Percentiles rank a stretch among this genome's conserved stretches.
These are phyloP conservation scores for Orthosia cruda DNA, from an alignment of 2,888 invertebrate genomes.

Conservation along the genomic window DNA sequence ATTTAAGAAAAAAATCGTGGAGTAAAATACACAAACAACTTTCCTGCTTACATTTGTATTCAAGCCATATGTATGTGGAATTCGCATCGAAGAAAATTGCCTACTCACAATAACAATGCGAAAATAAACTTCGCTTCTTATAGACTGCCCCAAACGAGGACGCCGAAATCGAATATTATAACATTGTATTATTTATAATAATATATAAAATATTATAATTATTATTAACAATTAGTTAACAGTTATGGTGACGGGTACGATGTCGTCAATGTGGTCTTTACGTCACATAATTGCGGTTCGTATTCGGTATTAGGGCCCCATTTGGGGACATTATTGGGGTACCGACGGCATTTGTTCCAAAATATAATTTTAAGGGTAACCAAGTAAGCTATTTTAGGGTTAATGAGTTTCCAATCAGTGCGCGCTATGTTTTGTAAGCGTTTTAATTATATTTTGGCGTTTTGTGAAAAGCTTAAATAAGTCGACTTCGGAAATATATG, in stretches of 20 bases:
- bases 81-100: constrained; percentile 35
- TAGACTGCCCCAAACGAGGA: constrained; percentile 3
- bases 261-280: constrained; percentile 66
- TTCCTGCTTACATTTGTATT: constrained; percentile 31
- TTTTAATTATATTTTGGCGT: constrained; percentile 59
- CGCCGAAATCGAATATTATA: constrained; percentile 14
- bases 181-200: constrained; percentile 22
- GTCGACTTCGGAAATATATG: constrained; percentile 11
- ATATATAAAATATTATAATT: constrained; percentile 8
- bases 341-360: constrained; percentile 68
- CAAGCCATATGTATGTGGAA: constrained; percentile 1
- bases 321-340: constrained; percentile 73
- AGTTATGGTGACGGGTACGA: constrained; percentile 15
- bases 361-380: constrained; percentile 73
- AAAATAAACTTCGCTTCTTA: constrained; percentile 45
- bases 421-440: constrained; percentile 45
- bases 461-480: constrained; percentile 16
- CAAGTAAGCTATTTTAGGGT: constrained; percentile 79
- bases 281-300: constrained; percentile 75
- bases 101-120: constrained; percentile 28
- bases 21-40: neutral
- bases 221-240: constrained; percentile 29
- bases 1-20: neutral
- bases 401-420: constrained; percentile 75
- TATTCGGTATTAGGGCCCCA: constrained; percentile 69